Evolutionary conservation across 92 coral and sea anemone species (phyloP), one percentile per base, ranked within the genome.

Genomic region (Bergia puertoricense): DNA sequence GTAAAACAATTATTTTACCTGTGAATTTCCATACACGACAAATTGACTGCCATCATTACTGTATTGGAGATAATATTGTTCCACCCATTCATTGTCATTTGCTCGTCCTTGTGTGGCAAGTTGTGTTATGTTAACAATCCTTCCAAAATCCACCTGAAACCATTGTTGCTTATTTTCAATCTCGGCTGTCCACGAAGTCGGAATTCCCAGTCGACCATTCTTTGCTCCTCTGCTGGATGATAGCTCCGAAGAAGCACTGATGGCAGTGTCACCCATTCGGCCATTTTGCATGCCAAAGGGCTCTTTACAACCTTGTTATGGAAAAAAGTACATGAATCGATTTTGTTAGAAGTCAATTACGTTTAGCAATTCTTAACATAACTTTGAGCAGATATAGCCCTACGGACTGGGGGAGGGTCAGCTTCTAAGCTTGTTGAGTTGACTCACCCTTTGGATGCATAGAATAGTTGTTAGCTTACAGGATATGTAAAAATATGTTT

Each of bases 211-310:
- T 16, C 80, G 23, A 10, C 80, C 80, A 8, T 76, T 76, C 6
- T 39, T 9, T 42, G 54, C 80, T 13, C 50, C 30, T 8, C 22
- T 41, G 48, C 7, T 2, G 7, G 20, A 0, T 1, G 69, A 62
- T 62, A 18, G 13, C 37, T 76, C 37, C 20, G 80, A 76, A 4
- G 80, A 76, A 45, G 80, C 80, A 54, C 23, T 76, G 30, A 76
- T 76, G 15, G 80, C 80, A 3, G 80, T 18, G 14, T 76, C 80
- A 39, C 51, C 3, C 41, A 76, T 76, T 1, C 42, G 51, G 8
- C 80, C 80, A 42, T 76, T 76, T 46, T 76, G 80, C 80, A 76
- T 76, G 0, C 80, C 80, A 6, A 76, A 16, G 13, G 80, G 80
- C 23, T 76, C 80, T 16, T 42, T 43, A 76, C 80, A 76, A 6